Evolutionary conservation across 1,140 invertebrate species (phyloP).

Genomic region (Drosophila triauraria): DNA sequence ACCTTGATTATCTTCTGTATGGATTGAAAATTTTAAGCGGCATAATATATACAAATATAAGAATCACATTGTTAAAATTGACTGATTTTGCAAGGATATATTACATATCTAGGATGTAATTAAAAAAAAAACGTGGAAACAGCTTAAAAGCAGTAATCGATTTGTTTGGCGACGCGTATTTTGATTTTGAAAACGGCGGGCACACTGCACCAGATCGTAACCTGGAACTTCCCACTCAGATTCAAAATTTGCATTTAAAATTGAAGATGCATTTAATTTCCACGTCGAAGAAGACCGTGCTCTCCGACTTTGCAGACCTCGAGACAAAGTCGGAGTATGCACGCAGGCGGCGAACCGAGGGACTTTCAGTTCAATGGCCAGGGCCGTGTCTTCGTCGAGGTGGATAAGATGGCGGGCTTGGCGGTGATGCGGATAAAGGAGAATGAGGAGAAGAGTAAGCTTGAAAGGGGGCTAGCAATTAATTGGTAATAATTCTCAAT

Average conservation of each 20-base stretch:
- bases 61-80: constrained; percentile 9
- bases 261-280: constrained; percentile 74
- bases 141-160: background rate
- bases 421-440: constrained; percentile 78
- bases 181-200: background rate
- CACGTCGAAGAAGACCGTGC: constrained; percentile 70
- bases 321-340: constrained; percentile 72
- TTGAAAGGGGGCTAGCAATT: constrained; percentile 6
- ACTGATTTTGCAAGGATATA: background rate
- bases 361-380: constrained; percentile 81
- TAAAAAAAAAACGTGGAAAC: background rate
- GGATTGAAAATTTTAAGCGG: background rate
- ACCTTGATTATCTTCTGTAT: background rate
- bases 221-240: constrained; percentile 5
- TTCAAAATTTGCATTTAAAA: constrained; percentile 12
- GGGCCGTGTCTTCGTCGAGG: constrained; percentile 70
- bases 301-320: constrained; percentile 78
- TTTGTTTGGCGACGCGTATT: background rate
- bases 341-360: constrained; percentile 63
- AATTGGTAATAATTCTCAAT: background rate
- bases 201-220: constrained; percentile 8
- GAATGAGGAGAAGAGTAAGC: constrained; percentile 54
- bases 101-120: too few relatives aligned
- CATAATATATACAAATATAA: constrained; percentile 6
- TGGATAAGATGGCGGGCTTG: constrained; percentile 77